A percentile compares a stretch with the other conserved stretches of the same genome.
phyloP scores from a whole-genome alignment of 2,888 invertebrate genomes.

The Anorthoa munda region DNA sequence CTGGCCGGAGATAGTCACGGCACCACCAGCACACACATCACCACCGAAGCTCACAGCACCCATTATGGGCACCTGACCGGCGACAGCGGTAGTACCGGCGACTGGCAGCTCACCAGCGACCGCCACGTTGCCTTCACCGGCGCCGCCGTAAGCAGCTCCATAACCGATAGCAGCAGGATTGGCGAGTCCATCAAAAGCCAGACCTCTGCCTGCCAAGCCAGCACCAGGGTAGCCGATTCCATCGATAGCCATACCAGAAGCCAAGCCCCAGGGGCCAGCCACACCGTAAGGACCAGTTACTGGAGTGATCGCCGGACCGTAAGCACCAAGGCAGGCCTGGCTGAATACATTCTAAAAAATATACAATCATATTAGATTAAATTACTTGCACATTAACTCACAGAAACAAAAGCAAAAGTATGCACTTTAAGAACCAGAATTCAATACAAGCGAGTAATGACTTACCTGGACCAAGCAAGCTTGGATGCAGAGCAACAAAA shows the following conservation, averaged over 20 bases:
- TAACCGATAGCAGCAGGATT: conserved; percentile 1
- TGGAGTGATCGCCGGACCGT: conserved; percentile 6
- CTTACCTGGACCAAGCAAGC: conserved; percentile 59
- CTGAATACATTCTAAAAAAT: conserved; percentile 43
- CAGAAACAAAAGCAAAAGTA: too few species aligned
- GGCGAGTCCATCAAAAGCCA: conserved; percentile 15
- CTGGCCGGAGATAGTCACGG: conserved; percentile 62
- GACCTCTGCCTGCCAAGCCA: neutral
- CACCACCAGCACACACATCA: conserved; percentile 63
- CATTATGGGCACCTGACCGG: conserved; percentile 70
- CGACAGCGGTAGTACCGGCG: conserved; percentile 68
- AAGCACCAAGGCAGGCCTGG: conserved; percentile 15
- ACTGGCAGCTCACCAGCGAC: conserved; percentile 63
- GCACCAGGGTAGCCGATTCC: conserved; percentile 6
- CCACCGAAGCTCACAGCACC: conserved; percentile 67
- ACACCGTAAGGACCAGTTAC: conserved; percentile 16
- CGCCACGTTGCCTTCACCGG: conserved; percentile 56
- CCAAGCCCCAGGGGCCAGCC: conserved; percentile 5
- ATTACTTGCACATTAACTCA: neutral
- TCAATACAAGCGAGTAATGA: neutral
- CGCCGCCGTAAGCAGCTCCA: conserved; percentile 50
- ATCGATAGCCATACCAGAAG: conserved; percentile 13
- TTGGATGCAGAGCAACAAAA: conserved; percentile 55
- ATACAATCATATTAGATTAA: neutral
- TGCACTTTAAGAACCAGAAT: neutral